Evolutionary conservation across 2,797 vertebrate genomes (phyloP).

Genomic region (Dromococcyx pavoninus): DNA sequence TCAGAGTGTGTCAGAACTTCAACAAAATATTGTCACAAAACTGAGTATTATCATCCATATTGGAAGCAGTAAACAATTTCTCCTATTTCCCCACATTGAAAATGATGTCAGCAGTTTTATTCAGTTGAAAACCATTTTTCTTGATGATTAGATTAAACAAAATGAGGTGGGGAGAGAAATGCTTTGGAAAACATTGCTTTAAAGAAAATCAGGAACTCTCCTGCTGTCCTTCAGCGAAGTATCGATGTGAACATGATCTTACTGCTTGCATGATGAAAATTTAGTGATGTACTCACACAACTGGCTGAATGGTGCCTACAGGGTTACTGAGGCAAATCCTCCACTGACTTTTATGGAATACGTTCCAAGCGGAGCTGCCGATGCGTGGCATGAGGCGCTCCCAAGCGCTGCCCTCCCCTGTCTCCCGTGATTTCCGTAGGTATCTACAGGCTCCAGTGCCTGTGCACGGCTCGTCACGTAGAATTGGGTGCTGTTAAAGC

Average conservation of each 20-base stretch:
- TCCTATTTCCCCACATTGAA: not conserved
- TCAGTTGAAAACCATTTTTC: constrained; percentile 55
- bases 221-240: not conserved
- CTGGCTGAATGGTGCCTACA: not conserved
- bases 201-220: not conserved
- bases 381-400: not conserved
- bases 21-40: not conserved
- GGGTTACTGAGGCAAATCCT: not conserved
- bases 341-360: not conserved
- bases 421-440: not conserved
- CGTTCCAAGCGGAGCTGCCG: not conserved
- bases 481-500: not conserved
- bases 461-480: accelerated
- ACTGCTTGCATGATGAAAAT: not conserved
- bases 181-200: not conserved
- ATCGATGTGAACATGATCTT: not conserved
- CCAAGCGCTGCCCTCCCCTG: not conserved
- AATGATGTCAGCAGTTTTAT: constrained; percentile 25
- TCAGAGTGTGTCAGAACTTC: not conserved
- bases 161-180: not conserved
- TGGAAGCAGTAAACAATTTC: constrained; percentile 37
- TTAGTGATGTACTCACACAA: not conserved
- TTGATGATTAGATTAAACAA: constrained; percentile 54
- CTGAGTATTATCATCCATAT: constrained; percentile 38
- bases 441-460: not conserved